These are phyloP conservation scores for Plotosus lineatus DNA, from an alignment of 2,113 vertebrate genomes.

Conservation along the genomic window DNA sequence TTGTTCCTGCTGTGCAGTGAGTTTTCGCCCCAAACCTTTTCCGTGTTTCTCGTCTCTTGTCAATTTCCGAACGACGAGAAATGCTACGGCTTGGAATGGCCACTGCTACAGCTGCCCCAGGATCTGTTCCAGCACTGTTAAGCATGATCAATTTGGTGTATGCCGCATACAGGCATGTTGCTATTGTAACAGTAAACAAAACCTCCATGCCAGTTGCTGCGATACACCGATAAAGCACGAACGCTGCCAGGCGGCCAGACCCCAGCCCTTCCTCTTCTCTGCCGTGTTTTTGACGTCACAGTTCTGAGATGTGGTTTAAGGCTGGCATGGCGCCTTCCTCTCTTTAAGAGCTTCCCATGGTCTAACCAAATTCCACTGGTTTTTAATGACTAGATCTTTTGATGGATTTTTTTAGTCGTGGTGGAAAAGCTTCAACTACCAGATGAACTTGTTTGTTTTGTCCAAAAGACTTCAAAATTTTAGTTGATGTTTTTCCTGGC, in stretches of 20 bases:
- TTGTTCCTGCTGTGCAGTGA: slow-evolving; percentile 19
- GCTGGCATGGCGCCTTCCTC: slow-evolving; percentile 47
- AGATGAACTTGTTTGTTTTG: slow-evolving; percentile 36
- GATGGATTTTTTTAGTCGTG: slow-evolving; percentile 48
- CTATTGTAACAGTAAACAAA: slow-evolving; percentile 6
- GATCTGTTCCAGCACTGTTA: slow-evolving; percentile 12
- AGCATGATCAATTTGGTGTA: slow-evolving; percentile 8
- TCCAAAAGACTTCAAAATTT: slow-evolving; percentile 45
- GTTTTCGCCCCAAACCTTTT: slow-evolving; percentile 18
- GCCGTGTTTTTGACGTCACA: background rate
- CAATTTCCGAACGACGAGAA: slow-evolving; percentile 1
- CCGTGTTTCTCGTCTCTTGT: slow-evolving; percentile 11
- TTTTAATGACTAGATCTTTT: slow-evolving; percentile 42
- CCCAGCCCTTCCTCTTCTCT: background rate
- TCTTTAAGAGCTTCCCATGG: slow-evolving; percentile 35
- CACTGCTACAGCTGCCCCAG: slow-evolving; percentile 30
- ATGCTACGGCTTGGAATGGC: slow-evolving; percentile 18
- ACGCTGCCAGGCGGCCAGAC: background rate
- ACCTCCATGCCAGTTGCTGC: background rate
- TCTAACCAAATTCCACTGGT: slow-evolving; percentile 48
- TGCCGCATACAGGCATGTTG: background rate
- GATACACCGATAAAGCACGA: slow-evolving; percentile 8
- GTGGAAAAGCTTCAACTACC: slow-evolving; percentile 50
- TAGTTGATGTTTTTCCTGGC: background rate
- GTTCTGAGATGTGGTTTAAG: slow-evolving; percentile 50